Evolutionary conservation across 2,113 vertebrate genomes (phyloP).

Genomic region (Engraulis encrasicolus): DNA sequence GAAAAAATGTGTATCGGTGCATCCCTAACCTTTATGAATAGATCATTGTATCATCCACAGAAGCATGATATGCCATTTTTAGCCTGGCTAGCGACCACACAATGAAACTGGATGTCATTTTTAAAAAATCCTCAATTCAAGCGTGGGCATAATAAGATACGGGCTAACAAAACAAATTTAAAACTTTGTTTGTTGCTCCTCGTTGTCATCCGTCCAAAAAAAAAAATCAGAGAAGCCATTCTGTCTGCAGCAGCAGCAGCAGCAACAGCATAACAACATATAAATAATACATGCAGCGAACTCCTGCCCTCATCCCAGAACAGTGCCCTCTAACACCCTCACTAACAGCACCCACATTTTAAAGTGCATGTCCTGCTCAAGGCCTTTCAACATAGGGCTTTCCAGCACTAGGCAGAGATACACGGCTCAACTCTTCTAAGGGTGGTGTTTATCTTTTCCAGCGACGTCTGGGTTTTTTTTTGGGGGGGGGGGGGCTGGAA

Average conservation of each 20-base stretch:
- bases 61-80: too few relatives aligned
- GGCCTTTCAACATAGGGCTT: constrained; percentile 12
- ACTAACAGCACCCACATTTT: background rate
- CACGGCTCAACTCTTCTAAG: background rate
- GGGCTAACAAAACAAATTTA: too few relatives aligned
- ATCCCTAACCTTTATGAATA: too few relatives aligned
- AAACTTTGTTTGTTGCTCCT: too few relatives aligned
- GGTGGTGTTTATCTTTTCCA: constrained; percentile 30
- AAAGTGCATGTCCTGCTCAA: background rate
- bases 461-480: background rate
- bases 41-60: too few relatives aligned
- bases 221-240: too few relatives aligned
- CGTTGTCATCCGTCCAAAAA: background rate
- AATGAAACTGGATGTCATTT: too few relatives aligned
- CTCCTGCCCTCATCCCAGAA: background rate
- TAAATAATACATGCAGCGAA: background rate
- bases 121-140: too few relatives aligned
- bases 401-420: background rate
- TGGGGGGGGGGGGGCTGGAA: too few relatives aligned
- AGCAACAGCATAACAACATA: background rate
- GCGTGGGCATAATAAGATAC: too few relatives aligned
- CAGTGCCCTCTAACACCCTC: background rate
- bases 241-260: background rate
- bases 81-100: too few relatives aligned
- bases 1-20: too few relatives aligned